phyloP scores from a whole-genome alignment of 2,888 invertebrate species.

The Lottia scabra region DNA sequence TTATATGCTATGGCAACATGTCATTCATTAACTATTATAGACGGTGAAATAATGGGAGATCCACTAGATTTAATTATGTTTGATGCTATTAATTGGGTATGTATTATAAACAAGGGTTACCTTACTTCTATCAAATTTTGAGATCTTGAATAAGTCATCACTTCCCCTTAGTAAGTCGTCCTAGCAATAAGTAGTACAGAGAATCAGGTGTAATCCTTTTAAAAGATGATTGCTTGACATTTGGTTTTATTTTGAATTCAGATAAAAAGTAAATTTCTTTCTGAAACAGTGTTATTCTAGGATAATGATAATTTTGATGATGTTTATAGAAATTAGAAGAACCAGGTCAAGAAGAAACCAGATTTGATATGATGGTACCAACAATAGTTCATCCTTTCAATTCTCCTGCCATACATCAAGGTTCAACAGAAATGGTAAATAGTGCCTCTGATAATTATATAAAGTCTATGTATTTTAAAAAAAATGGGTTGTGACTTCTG shows the following conservation, averaged over 20 bases:
- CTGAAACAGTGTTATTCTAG: too few species aligned
- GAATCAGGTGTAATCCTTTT: too few species aligned
- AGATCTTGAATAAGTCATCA: too few species aligned
- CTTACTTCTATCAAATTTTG: too few species aligned
- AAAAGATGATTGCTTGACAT: too few species aligned
- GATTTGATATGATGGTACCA: slow-evolving; percentile 67
- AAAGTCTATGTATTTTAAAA: too few species aligned
- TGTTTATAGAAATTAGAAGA: slow-evolving; percentile 59
- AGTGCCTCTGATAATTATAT: too few species aligned
- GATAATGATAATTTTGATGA: neutral
- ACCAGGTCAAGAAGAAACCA: slow-evolving; percentile 61
- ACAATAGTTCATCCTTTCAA: slow-evolving; percentile 62
- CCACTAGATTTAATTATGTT: slow-evolving; percentile 72
- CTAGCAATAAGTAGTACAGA: too few species aligned
- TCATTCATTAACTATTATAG: slow-evolving; percentile 70
- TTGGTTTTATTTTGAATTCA: too few species aligned
- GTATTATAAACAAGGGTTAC: slow-evolving; percentile 22
- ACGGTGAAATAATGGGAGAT: slow-evolving; percentile 69
- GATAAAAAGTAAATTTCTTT: too few species aligned
- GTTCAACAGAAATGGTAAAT: neutral
- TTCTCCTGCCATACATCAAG: neutral
- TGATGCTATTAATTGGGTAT: slow-evolving; percentile 69
- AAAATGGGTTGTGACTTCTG: too few species aligned
- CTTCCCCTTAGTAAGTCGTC: too few species aligned
- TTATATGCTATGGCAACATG: slow-evolving; percentile 70